Evolutionary conservation across 2,888 invertebrate species (phyloP).

Genomic region (Diarsia rubi): DNA sequence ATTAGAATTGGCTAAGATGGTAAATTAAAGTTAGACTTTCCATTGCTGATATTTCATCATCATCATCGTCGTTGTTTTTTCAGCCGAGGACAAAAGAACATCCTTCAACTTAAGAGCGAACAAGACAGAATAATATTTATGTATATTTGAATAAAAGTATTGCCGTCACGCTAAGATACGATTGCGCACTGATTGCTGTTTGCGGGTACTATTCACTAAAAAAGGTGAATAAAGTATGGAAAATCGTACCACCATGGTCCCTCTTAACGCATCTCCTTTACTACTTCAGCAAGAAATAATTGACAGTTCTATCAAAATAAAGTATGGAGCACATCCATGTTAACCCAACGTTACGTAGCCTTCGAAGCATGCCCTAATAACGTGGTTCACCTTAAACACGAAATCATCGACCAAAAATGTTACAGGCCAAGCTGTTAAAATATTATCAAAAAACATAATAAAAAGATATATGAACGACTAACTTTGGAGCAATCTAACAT

Average conservation of each 20-base stretch:
- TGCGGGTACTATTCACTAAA: too few relatives aligned
- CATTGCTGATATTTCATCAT: background rate
- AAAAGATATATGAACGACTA: background rate
- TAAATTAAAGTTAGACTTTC: background rate
- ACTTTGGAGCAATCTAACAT: background rate
- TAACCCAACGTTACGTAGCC: slow-evolving; percentile 13
- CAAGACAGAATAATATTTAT: too few relatives aligned
- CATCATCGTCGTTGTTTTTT: too few relatives aligned
- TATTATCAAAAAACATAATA: slow-evolving; percentile 8
- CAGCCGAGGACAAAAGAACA: too few relatives aligned
- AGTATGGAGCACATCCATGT: slow-evolving; percentile 6
- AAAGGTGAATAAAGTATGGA: too few relatives aligned
- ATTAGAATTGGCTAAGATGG: background rate
- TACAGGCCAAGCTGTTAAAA: slow-evolving; percentile 4
- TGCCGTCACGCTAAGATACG: too few relatives aligned
- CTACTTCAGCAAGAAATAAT: background rate
- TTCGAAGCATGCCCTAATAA: slow-evolving; percentile 20
- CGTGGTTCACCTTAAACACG: slow-evolving; percentile 15
- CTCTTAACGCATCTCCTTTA: background rate
- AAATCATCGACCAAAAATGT: slow-evolving; percentile 41
- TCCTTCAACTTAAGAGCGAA: background rate
- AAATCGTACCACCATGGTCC: too few relatives aligned
- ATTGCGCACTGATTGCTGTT: too few relatives aligned
- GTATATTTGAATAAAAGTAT: too few relatives aligned
- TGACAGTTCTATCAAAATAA: background rate